These are phyloP conservation scores for Aphelenchoides besseyi DNA, from an alignment of 1,140 invertebrate genomes.

Conservation along the genomic window DNA sequence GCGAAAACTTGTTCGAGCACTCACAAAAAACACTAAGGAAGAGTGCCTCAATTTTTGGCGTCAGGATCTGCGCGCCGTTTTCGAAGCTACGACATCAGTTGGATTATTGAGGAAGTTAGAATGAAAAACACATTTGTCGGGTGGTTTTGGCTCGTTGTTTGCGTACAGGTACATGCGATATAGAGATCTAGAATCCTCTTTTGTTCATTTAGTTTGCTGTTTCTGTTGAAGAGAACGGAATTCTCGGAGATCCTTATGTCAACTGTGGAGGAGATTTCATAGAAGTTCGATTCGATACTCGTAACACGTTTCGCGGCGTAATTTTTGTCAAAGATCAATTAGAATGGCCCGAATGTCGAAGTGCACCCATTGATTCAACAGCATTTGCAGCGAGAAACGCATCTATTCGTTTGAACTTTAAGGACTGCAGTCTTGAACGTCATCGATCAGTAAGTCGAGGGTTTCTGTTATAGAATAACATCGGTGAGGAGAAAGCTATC, in stretches of 20 bases:
- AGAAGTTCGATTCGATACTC: slow-evolving; percentile 59
- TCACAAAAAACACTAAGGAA: too few species aligned
- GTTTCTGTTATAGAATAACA: not conserved
- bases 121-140: too few species aligned
- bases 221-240: slow-evolving; percentile 43
- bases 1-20: not conserved
- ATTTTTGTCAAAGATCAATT: slow-evolving; percentile 59
- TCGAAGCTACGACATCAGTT: too few species aligned
- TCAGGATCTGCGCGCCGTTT: too few species aligned
- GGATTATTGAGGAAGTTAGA: too few species aligned
- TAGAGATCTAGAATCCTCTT: not conserved
- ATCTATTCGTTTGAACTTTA: slow-evolving; percentile 52
- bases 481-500: too few species aligned
- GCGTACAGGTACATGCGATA: not conserved
- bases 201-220: slow-evolving; percentile 11
- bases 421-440: slow-evolving; percentile 52
- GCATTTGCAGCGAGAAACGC: slow-evolving; percentile 42
- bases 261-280: slow-evolving; percentile 56
- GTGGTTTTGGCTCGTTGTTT: too few species aligned
- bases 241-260: slow-evolving; percentile 57
- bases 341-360: slow-evolving; percentile 54
- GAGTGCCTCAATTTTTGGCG: too few species aligned
- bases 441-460: slow-evolving; percentile 44
- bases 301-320: slow-evolving; percentile 53
- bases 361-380: slow-evolving; percentile 40